Conservation (phyloP, 1,140 invertebrate genomes). For the Drosophila serrata region DNA sequence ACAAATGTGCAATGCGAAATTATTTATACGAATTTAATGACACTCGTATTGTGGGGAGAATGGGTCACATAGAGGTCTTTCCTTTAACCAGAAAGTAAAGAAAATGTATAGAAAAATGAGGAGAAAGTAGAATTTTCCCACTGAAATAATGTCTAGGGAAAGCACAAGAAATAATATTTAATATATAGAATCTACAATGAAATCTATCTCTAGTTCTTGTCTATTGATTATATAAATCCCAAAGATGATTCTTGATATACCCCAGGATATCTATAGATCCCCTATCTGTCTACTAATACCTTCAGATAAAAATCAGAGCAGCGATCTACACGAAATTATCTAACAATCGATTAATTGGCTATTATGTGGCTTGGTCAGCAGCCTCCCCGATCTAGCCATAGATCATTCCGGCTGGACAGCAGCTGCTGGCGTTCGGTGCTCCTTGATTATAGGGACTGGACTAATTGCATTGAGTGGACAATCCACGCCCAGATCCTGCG, state of each 20-base stretch:
- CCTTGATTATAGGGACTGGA: conserved; percentile 20
- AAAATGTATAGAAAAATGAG: not conserved
- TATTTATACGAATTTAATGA: conserved; percentile 49
- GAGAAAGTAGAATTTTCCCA: not conserved
- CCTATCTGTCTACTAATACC: not conserved
- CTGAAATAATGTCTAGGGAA: not conserved
- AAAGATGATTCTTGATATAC: not conserved
- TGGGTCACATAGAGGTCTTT: not conserved
- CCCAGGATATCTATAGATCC: too few species aligned
- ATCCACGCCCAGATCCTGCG: conserved; percentile 52
- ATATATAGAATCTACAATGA: not conserved
- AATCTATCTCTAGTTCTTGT: not conserved
- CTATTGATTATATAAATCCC: not conserved
- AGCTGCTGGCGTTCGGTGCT: conserved; percentile 59
- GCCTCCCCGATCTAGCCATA: conserved; percentile 41
- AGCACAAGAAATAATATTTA: not conserved
- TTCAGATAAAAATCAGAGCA: conserved; percentile 17
- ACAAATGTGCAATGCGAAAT: conserved; percentile 28
- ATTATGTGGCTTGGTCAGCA: conserved; percentile 40
- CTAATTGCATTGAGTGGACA: conserved; percentile 79
- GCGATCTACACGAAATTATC: conserved; percentile 2
- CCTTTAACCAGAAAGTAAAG: not conserved
- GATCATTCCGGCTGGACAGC: conserved; percentile 36
- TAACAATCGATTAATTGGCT: conserved; percentile 53
- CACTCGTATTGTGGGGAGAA: conserved; percentile 5